Evolutionary conservation across 2,113 vertebrate genomes (phyloP).

Genomic region (Ginglymostoma cirratum): DNA sequence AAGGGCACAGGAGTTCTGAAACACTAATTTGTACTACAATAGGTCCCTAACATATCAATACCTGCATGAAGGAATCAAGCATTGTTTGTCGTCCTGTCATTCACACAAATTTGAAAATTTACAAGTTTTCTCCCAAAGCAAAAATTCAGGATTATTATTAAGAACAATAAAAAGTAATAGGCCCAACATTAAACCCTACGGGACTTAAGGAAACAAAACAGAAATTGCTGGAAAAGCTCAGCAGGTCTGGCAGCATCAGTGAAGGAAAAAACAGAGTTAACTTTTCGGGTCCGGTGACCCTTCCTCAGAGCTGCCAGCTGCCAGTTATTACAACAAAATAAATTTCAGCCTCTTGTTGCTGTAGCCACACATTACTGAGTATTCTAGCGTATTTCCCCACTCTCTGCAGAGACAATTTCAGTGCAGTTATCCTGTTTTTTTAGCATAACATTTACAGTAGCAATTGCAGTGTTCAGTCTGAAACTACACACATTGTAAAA

Average conservation of each 20-base stretch:
- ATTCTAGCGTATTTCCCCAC: background rate
- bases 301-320: background rate
- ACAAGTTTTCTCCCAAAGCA: background rate
- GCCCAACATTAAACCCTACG: too few species aligned
- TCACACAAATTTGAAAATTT: background rate
- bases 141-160: background rate
- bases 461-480: background rate
- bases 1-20: background rate
- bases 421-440: background rate
- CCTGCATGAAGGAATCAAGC: background rate
- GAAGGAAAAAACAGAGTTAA: too few species aligned
- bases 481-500: background rate
- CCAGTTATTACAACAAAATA: too few species aligned
- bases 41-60: background rate
- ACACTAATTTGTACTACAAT: background rate
- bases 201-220: too few species aligned
- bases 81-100: background rate
- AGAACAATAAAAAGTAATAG: too few species aligned
- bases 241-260: too few species aligned
- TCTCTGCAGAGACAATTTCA: background rate
- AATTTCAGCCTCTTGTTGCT: background rate
- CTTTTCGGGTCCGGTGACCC: too few species aligned
- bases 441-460: background rate
- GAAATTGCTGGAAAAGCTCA: too few species aligned
- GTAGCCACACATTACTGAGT: background rate